A percentile compares a stretch with the other conserved stretches of the same genome.
These are phyloP conservation scores for Bos indicus DNA, from an alignment of 2,113 vertebrate species.

Conservation along the genomic window DNA sequence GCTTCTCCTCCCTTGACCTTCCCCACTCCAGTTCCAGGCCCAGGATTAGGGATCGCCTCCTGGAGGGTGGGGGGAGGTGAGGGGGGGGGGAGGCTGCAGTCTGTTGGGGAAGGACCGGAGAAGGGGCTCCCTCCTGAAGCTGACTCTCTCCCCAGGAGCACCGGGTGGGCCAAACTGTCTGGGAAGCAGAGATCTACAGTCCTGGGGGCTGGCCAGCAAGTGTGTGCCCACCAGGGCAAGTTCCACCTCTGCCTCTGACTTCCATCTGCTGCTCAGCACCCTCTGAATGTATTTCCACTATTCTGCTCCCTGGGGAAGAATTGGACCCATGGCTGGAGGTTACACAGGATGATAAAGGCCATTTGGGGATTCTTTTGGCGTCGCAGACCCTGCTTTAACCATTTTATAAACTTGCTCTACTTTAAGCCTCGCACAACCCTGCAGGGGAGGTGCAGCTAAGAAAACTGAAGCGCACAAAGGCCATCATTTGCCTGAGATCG, in stretches of 20 bases:
- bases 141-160: background rate
- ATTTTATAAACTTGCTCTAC: background rate
- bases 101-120: rapidly evolving
- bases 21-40: background rate
- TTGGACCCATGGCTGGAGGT: background rate
- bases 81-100: background rate
- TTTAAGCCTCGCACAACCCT: background rate
- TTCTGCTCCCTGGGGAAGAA: background rate
- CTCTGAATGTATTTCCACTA: background rate
- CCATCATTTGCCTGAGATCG: background rate
- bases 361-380: rapidly evolving
- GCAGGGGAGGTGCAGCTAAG: background rate
- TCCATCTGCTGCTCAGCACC: background rate
- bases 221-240: background rate
- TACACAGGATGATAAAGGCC: background rate
- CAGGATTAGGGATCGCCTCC: background rate
- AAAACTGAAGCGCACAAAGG: background rate
- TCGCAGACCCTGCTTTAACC: background rate
- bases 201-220: background rate
- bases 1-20: background rate
- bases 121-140: background rate
- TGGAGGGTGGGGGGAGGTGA: too few species aligned
- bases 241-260: background rate
- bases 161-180: background rate
- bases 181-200: background rate